These are phyloP conservation scores for Delichon dasypus DNA, from an alignment of 2,797 vertebrate species.

Conservation along the genomic window DNA sequence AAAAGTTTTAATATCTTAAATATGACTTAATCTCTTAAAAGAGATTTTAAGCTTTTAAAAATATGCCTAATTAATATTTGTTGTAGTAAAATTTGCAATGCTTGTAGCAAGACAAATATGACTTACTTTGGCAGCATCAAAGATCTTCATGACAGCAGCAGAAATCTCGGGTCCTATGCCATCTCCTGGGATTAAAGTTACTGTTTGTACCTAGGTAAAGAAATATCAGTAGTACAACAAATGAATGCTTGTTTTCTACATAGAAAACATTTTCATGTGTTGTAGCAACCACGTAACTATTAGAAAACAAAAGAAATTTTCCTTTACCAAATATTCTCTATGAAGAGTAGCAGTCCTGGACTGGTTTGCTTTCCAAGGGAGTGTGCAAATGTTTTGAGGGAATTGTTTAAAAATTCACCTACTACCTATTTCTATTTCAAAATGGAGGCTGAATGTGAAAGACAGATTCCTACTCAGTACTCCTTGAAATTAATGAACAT, in stretches of 20 bases:
- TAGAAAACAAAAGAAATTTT: not conserved
- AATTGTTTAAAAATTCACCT: not conserved
- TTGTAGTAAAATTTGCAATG: not conserved
- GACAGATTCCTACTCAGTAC: not conserved
- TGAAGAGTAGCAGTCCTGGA: not conserved
- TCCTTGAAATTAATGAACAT: not conserved
- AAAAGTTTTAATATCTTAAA: not conserved
- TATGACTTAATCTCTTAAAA: not conserved
- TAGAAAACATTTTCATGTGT: not conserved
- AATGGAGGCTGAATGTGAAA: not conserved
- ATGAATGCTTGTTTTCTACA: not conserved
- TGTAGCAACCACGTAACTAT: not conserved
- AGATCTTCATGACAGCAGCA: constrained; percentile 90
- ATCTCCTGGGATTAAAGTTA: constrained; percentile 97
- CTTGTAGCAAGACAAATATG: not conserved
- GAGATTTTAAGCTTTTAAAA: not conserved
- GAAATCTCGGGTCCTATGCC: constrained; percentile 98
- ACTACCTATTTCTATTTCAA: not conserved
- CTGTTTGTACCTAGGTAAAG: constrained; percentile 84
- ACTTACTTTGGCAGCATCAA: constrained; percentile 91
- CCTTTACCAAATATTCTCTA: not conserved
- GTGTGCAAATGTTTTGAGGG: not conserved
- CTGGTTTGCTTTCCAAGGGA: not conserved
- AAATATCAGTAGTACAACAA: constrained; percentile 2
- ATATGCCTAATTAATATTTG: not conserved